Conservation (phyloP, 2,113 vertebrate species). For the Hippocampus zosterae region DNA sequence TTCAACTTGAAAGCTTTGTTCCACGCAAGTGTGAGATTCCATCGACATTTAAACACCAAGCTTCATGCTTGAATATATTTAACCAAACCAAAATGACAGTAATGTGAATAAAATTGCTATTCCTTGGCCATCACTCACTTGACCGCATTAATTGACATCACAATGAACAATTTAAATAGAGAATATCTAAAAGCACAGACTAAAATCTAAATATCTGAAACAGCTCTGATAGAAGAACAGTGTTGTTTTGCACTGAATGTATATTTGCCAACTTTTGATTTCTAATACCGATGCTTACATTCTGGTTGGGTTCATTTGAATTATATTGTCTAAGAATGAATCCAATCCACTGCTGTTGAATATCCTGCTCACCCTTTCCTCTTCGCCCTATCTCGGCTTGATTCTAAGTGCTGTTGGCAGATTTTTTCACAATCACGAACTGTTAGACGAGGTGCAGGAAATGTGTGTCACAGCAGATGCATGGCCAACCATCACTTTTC, state of each 20-base stretch:
- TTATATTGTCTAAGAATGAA: conserved; percentile 25
- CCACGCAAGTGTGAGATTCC: conserved; percentile 1
- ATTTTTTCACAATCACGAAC: conserved; percentile 30
- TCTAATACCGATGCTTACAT: neutral
- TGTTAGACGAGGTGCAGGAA: conserved; percentile 31
- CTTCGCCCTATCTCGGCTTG: conserved; percentile 46
- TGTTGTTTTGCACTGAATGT: neutral
- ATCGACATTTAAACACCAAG: conserved; percentile 8
- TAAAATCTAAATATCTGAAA: neutral
- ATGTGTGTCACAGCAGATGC: conserved; percentile 45
- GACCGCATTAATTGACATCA: neutral
- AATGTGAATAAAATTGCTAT: too few relatives aligned
- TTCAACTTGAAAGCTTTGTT: neutral
- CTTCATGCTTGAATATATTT: neutral
- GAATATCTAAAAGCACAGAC: neutral
- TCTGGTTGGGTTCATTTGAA: conserved; percentile 9
- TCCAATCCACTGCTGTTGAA: conserved; percentile 22
- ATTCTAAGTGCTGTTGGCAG: conserved; percentile 46
- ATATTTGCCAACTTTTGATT: neutral
- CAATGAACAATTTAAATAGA: neutral
- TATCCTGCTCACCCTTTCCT: conserved; percentile 21
- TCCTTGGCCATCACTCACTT: neutral
- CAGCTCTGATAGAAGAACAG: neutral
- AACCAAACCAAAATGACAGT: neutral
- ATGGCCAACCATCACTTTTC: conserved; percentile 18